Evolutionary conservation across 2,797 vertebrate species (phyloP), one percentile per base, ranked within the genome.

Genomic region (Sandelia bainsii): DNA sequence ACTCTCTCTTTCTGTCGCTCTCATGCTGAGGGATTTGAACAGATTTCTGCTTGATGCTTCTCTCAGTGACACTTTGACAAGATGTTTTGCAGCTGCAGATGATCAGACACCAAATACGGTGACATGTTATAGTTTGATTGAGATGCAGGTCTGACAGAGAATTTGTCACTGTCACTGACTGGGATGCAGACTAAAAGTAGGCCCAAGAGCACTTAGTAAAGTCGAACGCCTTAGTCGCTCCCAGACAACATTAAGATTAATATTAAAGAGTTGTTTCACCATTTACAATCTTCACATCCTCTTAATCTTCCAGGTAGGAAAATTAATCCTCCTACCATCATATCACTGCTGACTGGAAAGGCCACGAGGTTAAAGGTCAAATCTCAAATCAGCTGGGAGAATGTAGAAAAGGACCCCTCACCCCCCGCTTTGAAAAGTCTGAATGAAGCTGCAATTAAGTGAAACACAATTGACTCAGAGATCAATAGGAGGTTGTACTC

Each of bases 171-270:
- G 11, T 44, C 37, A 16, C 16, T 0, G 44, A 3, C 23, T 42
- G 34, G 70, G 75, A 51, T 44, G n/a, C n/a, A 74, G 29, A 54
- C 17, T 40, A 34, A 49, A 66, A 39, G 50, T 12, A 32, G 49
- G 50, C 45, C 16, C 5, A 17, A 44, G 40, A 42, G 62, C 68
- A 69, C 72, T 82, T 54, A 25, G 74, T 1, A 45, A 61, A 14
- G 62, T 62, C 12, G 13, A 34, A 20, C 10, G 14, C 39, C 65
- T n/a, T n/a, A n/a, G n/a, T n/a, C n/a, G n/a, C n/a, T n/a, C n/a
- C 52, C 37, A 2, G 5, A 22, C 6, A 4, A 58, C 42, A 37
- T 59, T 16, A 27, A 13, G 12, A 39, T 39, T 12, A 11, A 39
- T 22, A 19, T 64, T 29, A 65, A 75, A 75, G 5, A 80, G 64